Conservation (phyloP, 2,113 vertebrate genomes). For the Oncorhynchus kisutch region DNA sequence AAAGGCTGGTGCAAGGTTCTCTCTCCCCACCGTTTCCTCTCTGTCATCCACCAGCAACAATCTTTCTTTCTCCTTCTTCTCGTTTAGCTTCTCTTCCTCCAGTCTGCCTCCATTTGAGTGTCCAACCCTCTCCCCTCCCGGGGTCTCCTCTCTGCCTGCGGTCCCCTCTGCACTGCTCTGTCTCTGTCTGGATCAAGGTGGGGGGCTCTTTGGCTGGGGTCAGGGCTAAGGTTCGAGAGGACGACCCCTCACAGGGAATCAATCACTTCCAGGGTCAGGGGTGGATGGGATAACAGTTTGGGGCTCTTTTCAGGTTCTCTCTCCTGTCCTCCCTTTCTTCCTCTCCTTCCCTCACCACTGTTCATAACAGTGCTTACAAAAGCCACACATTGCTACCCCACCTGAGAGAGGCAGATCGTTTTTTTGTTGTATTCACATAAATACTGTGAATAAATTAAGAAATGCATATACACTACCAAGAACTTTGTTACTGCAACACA, state of each 20-base stretch:
- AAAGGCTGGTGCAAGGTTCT: conserved; percentile 70
- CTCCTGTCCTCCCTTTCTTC: conserved; percentile 67
- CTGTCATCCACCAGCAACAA: conserved; percentile 72
- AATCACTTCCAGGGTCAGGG: conserved; percentile 85
- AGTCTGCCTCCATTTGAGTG: conserved; percentile 50
- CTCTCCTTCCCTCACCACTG: conserved; percentile 71
- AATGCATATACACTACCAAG: too few species aligned
- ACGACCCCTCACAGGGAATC: conserved; percentile 81
- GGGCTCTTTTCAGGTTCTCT: conserved; percentile 69
- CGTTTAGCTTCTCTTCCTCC: conserved; percentile 33
- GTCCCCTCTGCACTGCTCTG: conserved; percentile 59
- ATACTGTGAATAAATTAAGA: too few species aligned
- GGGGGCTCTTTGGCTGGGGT: conserved; percentile 84
- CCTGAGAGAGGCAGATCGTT: conserved; percentile 67
- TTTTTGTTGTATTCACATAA: too few species aligned
- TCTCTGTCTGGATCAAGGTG: conserved; percentile 50
- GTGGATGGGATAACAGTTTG: conserved; percentile 74
- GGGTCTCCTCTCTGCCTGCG: conserved; percentile 72
- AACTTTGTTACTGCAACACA: too few species aligned
- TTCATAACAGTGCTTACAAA: conserved; percentile 91
- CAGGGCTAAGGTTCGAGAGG: conserved; percentile 85
- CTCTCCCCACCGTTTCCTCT: conserved; percentile 79
- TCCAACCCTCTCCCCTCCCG: conserved; percentile 71
- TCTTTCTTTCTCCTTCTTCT: conserved; percentile 75
- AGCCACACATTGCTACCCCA: conserved; percentile 87